Conservation (phyloP, 2,888 invertebrate genomes). For the Platycnemis pennipes region DNA sequence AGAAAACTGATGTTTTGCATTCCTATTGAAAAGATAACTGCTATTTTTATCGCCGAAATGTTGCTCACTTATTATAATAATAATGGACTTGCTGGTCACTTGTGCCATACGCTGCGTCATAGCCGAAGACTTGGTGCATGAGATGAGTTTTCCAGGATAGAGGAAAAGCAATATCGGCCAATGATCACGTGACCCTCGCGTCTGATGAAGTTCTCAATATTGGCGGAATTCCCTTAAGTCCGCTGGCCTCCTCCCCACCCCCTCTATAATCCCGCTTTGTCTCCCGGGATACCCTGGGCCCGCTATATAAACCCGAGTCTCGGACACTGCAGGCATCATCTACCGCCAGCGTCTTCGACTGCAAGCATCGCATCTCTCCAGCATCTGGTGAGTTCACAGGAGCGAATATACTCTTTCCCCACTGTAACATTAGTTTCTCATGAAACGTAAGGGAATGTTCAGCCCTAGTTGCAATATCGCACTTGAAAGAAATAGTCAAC, state of each 20-base stretch:
- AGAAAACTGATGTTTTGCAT: too few relatives aligned
- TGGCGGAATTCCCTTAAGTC: neutral
- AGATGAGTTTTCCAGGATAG: neutral
- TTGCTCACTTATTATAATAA: too few relatives aligned
- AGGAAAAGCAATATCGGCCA: neutral
- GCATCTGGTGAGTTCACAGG: neutral
- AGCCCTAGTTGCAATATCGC: neutral
- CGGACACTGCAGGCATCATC: neutral
- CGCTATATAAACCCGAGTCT: neutral
- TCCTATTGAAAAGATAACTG: too few relatives aligned
- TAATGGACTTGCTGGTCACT: too few relatives aligned
- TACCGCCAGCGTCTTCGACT: neutral
- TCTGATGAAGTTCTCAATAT: neutral
- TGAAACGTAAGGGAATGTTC: neutral
- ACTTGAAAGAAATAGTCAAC: too few relatives aligned
- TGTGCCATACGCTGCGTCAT: neutral
- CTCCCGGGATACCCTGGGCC: neutral
- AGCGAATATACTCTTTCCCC: neutral
- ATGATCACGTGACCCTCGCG: neutral
- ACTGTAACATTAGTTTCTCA: neutral
- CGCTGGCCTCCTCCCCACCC: neutral
- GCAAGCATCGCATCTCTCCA: neutral
- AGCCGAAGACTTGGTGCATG: neutral
- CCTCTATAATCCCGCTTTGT: neutral
- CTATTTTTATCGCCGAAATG: too few relatives aligned